Evolutionary conservation across 30 jellyfish, hydroid and myxozoan genomes (phyloP).

Genomic region (Hydra vulgaris): DNA sequence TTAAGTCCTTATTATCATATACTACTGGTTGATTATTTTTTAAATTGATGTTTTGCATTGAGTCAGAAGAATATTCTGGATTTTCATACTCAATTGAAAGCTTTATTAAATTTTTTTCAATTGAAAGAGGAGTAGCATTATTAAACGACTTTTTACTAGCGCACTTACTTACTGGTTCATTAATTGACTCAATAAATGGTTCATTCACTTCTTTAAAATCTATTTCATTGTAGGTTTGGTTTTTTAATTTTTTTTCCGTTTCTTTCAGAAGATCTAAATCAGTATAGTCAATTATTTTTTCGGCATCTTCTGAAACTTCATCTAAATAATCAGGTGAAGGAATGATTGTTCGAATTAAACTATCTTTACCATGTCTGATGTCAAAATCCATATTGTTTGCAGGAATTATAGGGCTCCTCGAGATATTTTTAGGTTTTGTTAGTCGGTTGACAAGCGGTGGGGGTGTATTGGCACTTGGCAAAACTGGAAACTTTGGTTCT

Average conservation of each 20-base stretch:
- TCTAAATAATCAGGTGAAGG: slow-evolving; percentile 27
- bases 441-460: slow-evolving; percentile 15
- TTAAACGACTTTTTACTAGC: neutral
- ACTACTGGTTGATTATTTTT: neutral
- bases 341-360: slow-evolving; percentile 21
- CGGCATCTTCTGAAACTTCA: neutral
- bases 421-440: neutral
- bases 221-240: neutral
- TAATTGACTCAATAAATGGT: neutral
- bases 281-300: neutral
- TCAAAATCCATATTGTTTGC: neutral
- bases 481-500: neutral
- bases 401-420: neutral
- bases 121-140: neutral
- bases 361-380: slow-evolving; percentile 10
- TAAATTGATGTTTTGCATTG: neutral
- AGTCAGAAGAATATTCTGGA: too few species aligned
- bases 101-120: neutral
- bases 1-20: neutral
- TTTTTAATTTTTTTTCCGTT: too few species aligned
- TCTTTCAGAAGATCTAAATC: neutral
- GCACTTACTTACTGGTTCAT: neutral
- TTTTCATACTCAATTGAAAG: neutral
- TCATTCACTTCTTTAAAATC: neutral
- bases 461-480: slow-evolving; percentile 3